Evolutionary conservation across 2,113 vertebrate species (phyloP), one percentile per base, ranked within the genome.

Genomic region (Cygnus atratus): DNA sequence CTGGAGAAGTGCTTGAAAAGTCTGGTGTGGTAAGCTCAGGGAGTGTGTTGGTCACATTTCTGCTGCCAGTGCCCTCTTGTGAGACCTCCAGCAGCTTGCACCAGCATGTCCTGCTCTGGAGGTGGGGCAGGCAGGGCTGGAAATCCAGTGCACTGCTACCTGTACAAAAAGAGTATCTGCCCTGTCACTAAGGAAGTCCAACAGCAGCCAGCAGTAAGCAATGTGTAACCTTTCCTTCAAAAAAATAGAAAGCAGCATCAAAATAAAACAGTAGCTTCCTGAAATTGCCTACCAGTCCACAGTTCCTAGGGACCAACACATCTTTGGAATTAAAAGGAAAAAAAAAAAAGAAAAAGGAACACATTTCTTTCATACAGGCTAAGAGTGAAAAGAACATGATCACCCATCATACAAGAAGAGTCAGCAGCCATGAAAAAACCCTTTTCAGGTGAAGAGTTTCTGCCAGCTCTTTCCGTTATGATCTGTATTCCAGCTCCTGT

Each of bases 101-200:
- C 31, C 41, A 48, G 78, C 0, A 0, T 43, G 37, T 46, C 35
- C 65, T 43, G 22, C 22, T 18, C 22, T 0, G 0, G 25, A 72
- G 29, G 4, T 79, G 26, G 3, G 29, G 8, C 28, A 24, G 54
- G 33, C 39, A 35, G 24, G 19, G 48, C 28, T 59, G 80, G 37
- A 67, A 71, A 26, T 66, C 29, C 24, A 50, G 20, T 3, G 9
- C 22, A 3, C 20, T 58, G 15, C 29, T 73, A 5, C 25, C 7
- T 5, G 11, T 54, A 18, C 41, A 58, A 48, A 4, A 4, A 35
- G 25, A 22, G 15, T 15, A 14, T n/a, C 72, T 43, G 46, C 57
- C n/a, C 41, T 57, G 25, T 52, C 73, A 46, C 65, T 75, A 37
- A 71, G 55, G 65, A 63, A 52, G 43, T 48, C 33, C 21, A 22